A percentile compares a stretch with the other conserved stretches of the same genome.
These are phyloP conservation scores for Centropus unirufus DNA, from an alignment of 2,113 vertebrate species.

Conservation along the genomic window DNA sequence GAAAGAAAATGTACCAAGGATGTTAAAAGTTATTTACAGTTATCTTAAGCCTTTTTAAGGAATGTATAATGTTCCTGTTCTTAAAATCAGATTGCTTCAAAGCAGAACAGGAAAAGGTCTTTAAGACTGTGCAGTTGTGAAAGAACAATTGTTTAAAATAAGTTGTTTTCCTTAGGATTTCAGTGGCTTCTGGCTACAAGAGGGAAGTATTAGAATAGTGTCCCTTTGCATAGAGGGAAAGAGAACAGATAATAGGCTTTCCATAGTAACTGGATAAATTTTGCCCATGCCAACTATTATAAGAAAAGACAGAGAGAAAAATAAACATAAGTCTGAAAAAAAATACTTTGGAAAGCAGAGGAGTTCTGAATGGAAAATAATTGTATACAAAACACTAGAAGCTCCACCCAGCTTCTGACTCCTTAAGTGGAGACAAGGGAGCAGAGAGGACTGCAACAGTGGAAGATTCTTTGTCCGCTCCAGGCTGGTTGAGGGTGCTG, in stretches of 20 bases:
- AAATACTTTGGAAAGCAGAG: constrained; percentile 14
- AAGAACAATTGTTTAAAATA: not conserved
- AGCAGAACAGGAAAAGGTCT: not conserved
- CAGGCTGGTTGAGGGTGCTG: not conserved
- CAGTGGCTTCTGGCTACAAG: not conserved
- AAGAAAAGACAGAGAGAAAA: constrained; percentile 9
- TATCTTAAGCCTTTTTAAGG: not conserved
- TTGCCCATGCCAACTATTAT: not conserved
- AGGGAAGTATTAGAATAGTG: not conserved
- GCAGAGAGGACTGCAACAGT: not conserved
- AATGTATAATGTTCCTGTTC: not conserved
- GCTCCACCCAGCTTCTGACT: constrained; percentile 9
- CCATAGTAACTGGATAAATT: not conserved
- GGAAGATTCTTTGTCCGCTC: not conserved
- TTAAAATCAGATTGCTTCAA: not conserved
- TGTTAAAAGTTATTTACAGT: not conserved
- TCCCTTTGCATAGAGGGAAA: not conserved
- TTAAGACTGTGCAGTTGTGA: not conserved
- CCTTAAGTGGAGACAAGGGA: not conserved
- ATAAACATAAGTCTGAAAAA: constrained; percentile 9
- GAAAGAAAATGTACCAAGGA: not conserved
- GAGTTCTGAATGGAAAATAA: constrained; percentile 29
- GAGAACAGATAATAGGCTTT: constrained; percentile 20
- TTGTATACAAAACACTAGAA: not conserved
- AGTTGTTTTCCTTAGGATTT: not conserved